Evolutionary conservation across 2,113 vertebrate species (phyloP).

Genomic region (Burhinus oedicnemus): DNA sequence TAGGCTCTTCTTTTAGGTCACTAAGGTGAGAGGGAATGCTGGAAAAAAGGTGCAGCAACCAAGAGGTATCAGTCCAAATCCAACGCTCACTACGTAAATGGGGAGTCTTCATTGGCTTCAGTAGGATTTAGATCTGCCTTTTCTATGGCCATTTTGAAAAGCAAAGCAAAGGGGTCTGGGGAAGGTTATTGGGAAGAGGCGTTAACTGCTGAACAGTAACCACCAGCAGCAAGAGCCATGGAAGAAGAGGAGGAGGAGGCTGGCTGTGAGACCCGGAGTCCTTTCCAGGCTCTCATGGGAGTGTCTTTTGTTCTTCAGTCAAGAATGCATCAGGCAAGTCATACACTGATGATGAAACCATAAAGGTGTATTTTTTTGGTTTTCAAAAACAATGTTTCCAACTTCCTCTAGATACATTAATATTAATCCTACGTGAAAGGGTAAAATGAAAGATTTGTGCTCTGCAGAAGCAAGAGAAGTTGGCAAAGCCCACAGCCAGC

Average conservation of each 20-base stretch:
- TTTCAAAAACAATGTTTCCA: background rate
- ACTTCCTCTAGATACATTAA: background rate
- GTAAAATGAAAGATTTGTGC: conserved; percentile 6
- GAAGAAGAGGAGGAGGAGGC: background rate
- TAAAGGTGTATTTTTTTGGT: background rate
- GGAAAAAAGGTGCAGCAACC: background rate
- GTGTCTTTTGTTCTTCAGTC: background rate
- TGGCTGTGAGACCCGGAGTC: background rate
- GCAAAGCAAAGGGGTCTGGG: background rate
- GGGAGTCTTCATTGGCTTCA: background rate
- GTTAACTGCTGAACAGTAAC: background rate
- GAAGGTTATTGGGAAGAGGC: background rate
- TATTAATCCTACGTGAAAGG: background rate
- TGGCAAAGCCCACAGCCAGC: conserved; percentile 27
- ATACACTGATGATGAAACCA: background rate
- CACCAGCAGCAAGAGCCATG: background rate
- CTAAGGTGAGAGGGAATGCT: background rate
- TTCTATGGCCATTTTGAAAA: background rate
- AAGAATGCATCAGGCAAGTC: background rate
- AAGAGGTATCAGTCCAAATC: background rate
- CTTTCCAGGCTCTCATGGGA: background rate
- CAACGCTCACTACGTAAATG: background rate
- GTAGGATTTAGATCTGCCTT: background rate
- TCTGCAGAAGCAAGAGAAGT: conserved; percentile 29
- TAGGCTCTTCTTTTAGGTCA: background rate